Base-by-base conservation (phyloP, 2,888 invertebrate species). In the Lamproptera curius region DNA sequence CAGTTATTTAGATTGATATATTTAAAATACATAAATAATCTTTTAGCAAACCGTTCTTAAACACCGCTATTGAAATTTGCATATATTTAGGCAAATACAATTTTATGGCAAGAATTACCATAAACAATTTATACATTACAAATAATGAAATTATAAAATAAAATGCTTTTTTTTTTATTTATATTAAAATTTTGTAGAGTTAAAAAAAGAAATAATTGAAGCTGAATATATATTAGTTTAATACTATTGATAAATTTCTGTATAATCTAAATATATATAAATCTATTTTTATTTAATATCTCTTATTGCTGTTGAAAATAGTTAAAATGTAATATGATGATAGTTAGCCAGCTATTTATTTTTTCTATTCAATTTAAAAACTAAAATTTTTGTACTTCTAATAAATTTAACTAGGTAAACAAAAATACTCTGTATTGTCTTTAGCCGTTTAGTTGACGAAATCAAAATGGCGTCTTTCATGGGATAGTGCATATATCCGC, bases 401-500 rank as follows among this genome's bases (percentile, higher is more conserved):
- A 42, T 50, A 46, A 43, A 51, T 48, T 40, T 35, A 39, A 28
- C 40, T 39, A 45, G 42, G 40, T 45, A 43, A 50, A 53, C 50
- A 55, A 53, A 46, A 52, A 44, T 50, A 1, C 0, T 70, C 63
- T 72, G 60, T 65, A 49, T 76, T 79, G 76, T 83, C 79, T 80
- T 62, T 78, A 63, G 68, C 54, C 61, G 63, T 71, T 31, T 80
- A 85, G 85, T 86, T 82, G 86, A 87, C 85, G 87, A 87, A 84
- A 86, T 86, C 86, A 87, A 87, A 86, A 87, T 87, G 86, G 87
- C 86, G 84, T 82, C 80, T 77, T 78, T 79, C 76, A 76, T 74
- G 73, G 75, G 70, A 70, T 84, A 82, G 79, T 75, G 76, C 76
- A 71, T 77, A 58, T 56, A 80, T 81, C 77, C 70, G 80, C 83